Conservation (phyloP, 2,888 invertebrate genomes). For the Ectemnius cavifrons region DNA sequence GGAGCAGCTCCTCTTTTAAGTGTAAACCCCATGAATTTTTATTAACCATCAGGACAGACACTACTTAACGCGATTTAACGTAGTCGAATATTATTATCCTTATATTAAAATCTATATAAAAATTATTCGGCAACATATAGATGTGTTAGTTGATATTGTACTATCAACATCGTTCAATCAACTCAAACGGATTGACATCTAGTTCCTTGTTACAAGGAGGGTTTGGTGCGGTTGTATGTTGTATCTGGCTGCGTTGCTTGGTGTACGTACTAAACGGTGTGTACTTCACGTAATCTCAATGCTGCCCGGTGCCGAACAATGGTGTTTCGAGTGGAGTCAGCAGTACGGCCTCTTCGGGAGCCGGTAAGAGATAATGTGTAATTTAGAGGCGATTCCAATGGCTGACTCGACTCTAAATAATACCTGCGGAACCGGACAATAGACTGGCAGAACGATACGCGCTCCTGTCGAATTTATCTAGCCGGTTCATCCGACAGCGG, state of each 20-base stretch:
- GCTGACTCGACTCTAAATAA: constrained; percentile 58
- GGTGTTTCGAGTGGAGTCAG: constrained; percentile 53
- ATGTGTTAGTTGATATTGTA: neutral
- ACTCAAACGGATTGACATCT: constrained; percentile 34
- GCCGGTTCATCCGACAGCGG: constrained; percentile 39
- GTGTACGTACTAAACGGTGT: constrained; percentile 34
- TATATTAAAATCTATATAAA: no score
- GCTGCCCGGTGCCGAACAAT: constrained; percentile 38
- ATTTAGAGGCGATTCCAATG: constrained; percentile 49
- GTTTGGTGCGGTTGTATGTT: constrained; percentile 34
- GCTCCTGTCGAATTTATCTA: constrained; percentile 34
- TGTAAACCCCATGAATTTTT: no score
- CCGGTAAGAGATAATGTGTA: constrained; percentile 55
- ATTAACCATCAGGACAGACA: no score
- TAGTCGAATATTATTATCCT: no score
- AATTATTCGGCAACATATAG: no score
- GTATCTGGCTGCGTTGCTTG: constrained; percentile 28
- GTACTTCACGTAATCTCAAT: constrained; percentile 42
- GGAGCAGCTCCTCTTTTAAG: neutral
- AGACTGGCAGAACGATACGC: constrained; percentile 25
- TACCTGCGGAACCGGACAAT: constrained; percentile 42
- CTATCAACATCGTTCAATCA: constrained; percentile 37
- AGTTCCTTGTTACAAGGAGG: constrained; percentile 26
- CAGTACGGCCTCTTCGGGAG: constrained; percentile 34
- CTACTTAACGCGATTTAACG: no score